phyloP scores from a whole-genome alignment of 1,140 invertebrate species.

The Tetramorium simillimum region DNA sequence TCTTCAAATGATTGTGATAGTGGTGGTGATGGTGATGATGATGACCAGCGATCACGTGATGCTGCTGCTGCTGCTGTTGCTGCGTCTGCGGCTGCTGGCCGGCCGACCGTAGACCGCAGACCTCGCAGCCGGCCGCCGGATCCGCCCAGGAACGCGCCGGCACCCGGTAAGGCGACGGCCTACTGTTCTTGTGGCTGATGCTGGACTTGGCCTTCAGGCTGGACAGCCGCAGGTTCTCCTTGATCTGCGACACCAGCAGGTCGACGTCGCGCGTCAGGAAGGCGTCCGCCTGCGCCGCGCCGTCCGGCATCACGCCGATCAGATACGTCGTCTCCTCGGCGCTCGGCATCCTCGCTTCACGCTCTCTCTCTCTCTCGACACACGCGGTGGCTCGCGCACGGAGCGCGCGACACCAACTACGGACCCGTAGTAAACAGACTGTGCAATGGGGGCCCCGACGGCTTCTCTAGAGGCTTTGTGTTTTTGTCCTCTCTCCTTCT shows the following conservation, averaged over 20 bases:
- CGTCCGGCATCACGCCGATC: conserved; percentile 82
- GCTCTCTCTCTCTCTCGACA: neutral
- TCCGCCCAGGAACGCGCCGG: conserved; percentile 85
- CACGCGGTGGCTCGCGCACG: conserved; percentile 30
- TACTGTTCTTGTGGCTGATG: conserved; percentile 79
- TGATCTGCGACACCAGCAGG: conserved; percentile 89
- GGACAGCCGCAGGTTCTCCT: conserved; percentile 89
- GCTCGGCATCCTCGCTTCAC: conserved; percentile 79
- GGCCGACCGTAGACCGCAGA: conserved; percentile 77
- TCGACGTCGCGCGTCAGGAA: conserved; percentile 87
- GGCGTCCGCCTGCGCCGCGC: conserved; percentile 79
- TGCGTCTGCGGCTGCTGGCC: conserved; percentile 38
- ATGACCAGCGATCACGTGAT: conserved; percentile 29
- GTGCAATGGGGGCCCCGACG: neutral
- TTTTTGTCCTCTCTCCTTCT: neutral
- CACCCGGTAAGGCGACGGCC: conserved; percentile 88
- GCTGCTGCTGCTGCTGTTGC: neutral
- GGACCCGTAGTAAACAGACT: neutral
- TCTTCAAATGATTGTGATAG: conserved; percentile 70
- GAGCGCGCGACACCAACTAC: conserved; percentile 14
- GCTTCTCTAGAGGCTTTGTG: neutral
- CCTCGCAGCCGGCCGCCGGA: conserved; percentile 79
- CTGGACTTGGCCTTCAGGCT: conserved; percentile 83
- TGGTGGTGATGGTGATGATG: conserved; percentile 58
- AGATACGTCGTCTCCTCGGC: conserved; percentile 83